These are phyloP conservation scores for Venusia cambrica DNA, from an alignment of 2,888 invertebrate species.

Conservation along the genomic window DNA sequence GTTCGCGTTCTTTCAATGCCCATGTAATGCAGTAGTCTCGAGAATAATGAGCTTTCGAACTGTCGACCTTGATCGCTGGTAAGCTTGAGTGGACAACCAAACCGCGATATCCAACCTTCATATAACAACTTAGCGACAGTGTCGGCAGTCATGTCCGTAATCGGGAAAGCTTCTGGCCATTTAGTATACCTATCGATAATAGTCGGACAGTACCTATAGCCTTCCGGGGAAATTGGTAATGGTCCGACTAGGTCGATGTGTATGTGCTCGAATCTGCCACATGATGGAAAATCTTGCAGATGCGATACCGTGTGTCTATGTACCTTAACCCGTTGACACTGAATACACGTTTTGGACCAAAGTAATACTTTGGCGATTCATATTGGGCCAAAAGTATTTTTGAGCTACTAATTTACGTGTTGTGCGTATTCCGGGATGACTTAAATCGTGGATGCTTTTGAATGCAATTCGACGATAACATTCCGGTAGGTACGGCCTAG, in stretches of 20 bases:
- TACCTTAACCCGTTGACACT: background rate
- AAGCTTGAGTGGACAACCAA: constrained; percentile 5
- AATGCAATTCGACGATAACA: background rate
- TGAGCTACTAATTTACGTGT: constrained; percentile 5
- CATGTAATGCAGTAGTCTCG: background rate
- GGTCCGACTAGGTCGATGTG: background rate
- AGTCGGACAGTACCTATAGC: background rate
- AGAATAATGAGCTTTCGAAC: background rate
- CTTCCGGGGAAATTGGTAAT: background rate
- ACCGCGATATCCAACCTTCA: background rate
- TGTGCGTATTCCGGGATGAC: constrained; percentile 5
- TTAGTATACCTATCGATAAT: constrained; percentile 2
- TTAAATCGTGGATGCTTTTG: constrained; percentile 3
- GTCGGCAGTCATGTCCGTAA: constrained; percentile 1
- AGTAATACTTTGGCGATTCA: constrained; percentile 2
- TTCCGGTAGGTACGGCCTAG: background rate
- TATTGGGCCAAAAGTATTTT: constrained; percentile 9
- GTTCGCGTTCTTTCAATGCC: background rate
- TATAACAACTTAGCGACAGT: constrained; percentile 1
- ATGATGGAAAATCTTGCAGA: background rate
- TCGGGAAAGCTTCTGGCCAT: constrained; percentile 4
- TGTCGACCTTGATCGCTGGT: background rate
- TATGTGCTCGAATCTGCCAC: background rate
- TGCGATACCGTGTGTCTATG: background rate
- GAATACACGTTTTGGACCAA: constrained; percentile 2